Conservation (phyloP, 2,113 vertebrate genomes). For the Labrus mixtus region DNA sequence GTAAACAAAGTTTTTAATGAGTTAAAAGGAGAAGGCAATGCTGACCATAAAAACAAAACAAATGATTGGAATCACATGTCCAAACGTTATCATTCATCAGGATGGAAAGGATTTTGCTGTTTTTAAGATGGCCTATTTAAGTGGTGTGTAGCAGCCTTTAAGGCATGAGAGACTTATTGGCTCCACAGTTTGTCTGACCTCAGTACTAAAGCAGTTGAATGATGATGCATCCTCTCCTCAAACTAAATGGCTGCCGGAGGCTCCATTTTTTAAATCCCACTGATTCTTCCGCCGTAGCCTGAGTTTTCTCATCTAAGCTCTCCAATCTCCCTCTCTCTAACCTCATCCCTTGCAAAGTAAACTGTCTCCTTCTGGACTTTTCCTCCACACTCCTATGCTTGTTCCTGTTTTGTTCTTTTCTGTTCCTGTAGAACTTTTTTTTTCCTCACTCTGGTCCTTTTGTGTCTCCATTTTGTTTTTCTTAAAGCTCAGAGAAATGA, state of each 20-base stretch:
- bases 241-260: conserved; percentile 51
- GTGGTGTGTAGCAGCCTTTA: conserved; percentile 8
- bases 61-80: background rate
- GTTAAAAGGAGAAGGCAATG: no score
- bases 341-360: conserved; percentile 47
- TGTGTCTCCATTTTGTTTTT: conserved; percentile 35
- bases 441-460: background rate
- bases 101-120: conserved; percentile 17
- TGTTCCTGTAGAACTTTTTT: background rate
- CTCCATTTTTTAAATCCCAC: conserved; percentile 39
- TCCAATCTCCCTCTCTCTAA: conserved; percentile 11
- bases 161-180: conserved; percentile 59
- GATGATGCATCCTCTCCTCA: conserved; percentile 36
- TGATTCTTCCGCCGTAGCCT: conserved; percentile 46
- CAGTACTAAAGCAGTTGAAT: conserved; percentile 24
- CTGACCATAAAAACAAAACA: conserved; percentile 3
- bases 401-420: background rate
- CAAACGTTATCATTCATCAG: conserved; percentile 13
- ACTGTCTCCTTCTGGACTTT: background rate
- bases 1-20: background rate
- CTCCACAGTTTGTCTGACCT: conserved; percentile 67
- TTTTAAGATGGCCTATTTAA: conserved; percentile 25
- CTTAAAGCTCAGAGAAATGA: conserved; percentile 39
- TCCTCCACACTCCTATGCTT: conserved; percentile 7
- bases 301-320: conserved; percentile 59